Evolutionary conservation across 1,140 invertebrate species (phyloP).

Genomic region (Drosophila kohkoa): DNA sequence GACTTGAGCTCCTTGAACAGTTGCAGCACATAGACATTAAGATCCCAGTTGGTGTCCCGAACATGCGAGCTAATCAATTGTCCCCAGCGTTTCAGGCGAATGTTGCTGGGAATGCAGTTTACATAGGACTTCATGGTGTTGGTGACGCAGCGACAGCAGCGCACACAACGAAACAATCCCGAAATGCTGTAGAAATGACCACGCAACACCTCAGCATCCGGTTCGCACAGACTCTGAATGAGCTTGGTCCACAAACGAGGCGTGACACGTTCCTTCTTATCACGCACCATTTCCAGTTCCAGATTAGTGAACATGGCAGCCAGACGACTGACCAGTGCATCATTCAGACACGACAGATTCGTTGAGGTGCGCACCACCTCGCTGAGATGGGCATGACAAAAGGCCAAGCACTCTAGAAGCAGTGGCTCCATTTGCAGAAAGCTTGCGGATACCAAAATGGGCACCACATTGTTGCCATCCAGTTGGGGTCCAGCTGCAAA

Average conservation of each 20-base stretch:
- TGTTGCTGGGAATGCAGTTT: constrained; percentile 88
- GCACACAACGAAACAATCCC: constrained; percentile 89
- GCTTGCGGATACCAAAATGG: constrained; percentile 96
- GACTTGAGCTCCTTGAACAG: constrained; percentile 91
- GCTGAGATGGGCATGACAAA: constrained; percentile 92
- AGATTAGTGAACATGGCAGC: constrained; percentile 92
- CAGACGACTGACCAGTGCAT: constrained; percentile 89
- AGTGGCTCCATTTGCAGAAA: constrained; percentile 97
- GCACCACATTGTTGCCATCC: constrained; percentile 94
- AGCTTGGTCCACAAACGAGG: constrained; percentile 93
- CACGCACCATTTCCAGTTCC: constrained; percentile 91
- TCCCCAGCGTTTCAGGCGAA: constrained; percentile 89
- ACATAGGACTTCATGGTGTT: constrained; percentile 88
- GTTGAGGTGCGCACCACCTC: constrained; percentile 92
- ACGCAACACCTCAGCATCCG: constrained; percentile 89
- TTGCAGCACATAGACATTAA: constrained; percentile 92
- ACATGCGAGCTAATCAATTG: constrained; percentile 89
- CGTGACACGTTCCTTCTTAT: constrained; percentile 93
- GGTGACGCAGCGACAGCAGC: constrained; percentile 86
- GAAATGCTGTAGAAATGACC: constrained; percentile 93
- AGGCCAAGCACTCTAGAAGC: constrained; percentile 92
- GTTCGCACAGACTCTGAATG: constrained; percentile 90
- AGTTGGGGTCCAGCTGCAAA: constrained; percentile 87
- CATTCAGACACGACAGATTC: constrained; percentile 93
- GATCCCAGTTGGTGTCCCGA: constrained; percentile 92